These are phyloP conservation scores for Scopus umbretta DNA, from an alignment of 2,113 vertebrate genomes.

Conservation along the genomic window DNA sequence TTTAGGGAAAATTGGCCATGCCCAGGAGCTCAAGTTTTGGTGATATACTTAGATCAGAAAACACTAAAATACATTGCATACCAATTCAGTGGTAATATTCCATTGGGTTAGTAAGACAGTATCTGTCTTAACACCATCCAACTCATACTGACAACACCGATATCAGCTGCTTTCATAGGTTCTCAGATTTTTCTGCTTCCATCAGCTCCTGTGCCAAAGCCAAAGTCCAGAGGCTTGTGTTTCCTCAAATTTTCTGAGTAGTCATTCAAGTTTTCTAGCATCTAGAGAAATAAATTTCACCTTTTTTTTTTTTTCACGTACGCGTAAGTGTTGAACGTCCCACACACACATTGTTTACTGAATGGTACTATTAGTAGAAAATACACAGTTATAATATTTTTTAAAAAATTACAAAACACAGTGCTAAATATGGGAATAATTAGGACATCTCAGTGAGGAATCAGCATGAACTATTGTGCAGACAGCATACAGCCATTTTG, in stretches of 20 bases:
- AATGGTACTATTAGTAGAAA: not conserved
- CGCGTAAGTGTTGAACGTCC: not conserved
- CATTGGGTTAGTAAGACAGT: not conserved
- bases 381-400: not conserved
- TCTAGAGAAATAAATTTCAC: not conserved
- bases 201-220: not conserved
- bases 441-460: not conserved
- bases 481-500: not conserved
- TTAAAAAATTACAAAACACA: not conserved
- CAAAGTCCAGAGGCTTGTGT: not conserved
- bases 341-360: not conserved
- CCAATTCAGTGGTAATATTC: not conserved
- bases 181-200: not conserved
- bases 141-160: not conserved
- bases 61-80: not conserved
- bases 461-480: not conserved
- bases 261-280: not conserved
- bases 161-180: not conserved
- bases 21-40: not conserved
- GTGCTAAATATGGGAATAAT: not conserved
- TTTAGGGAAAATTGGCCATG: not conserved
- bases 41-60: not conserved
- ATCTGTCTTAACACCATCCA: not conserved
- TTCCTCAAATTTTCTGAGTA: not conserved
- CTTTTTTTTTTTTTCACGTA: not conserved